A percentile compares a stretch with the other conserved stretches of the same genome.
phyloP scores from a whole-genome alignment of 2,797 vertebrate species.

The Iguana delicatissima region DNA sequence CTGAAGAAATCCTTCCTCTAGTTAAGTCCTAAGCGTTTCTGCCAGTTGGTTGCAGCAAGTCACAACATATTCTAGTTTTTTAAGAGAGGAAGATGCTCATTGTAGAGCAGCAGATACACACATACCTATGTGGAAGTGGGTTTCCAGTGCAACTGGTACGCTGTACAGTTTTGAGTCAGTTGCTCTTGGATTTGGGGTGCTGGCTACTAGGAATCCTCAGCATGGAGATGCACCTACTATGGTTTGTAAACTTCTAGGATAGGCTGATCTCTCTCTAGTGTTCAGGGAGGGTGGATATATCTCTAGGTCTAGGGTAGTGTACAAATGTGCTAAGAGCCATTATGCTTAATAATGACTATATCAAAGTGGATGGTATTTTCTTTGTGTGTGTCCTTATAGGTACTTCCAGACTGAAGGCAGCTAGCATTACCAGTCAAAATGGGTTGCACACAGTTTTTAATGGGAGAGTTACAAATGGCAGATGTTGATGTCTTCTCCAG shows the following conservation, averaged over 20 bases:
- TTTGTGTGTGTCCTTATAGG: too few relatives aligned
- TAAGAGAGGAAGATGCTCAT: not conserved
- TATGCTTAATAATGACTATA: not conserved
- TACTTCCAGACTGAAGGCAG: too few relatives aligned
- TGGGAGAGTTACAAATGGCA: too few relatives aligned
- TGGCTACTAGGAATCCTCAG: not conserved
- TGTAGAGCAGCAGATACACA: not conserved
- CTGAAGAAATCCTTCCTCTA: not conserved
- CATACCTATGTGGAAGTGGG: not conserved
- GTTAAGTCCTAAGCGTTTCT: not conserved
- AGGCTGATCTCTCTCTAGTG: too few relatives aligned
- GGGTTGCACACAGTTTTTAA: too few relatives aligned
- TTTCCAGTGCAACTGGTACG: not conserved
- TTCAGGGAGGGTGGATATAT: too few relatives aligned
- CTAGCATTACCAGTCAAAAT: too few relatives aligned
- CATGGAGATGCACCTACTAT: not conserved
- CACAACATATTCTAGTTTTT: not conserved
- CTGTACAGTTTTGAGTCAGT: not conserved
- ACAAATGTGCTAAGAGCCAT: not conserved
- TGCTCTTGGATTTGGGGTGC: not conserved
- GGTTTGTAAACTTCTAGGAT: not conserved
- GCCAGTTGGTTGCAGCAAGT: not conserved
- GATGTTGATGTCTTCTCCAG: not conserved
- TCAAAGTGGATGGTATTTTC: too few relatives aligned
- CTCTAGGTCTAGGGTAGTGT: not conserved